phyloP scores from a whole-genome alignment of 2,797 vertebrate genomes.

The Mormyrops boulengeri region DNA sequence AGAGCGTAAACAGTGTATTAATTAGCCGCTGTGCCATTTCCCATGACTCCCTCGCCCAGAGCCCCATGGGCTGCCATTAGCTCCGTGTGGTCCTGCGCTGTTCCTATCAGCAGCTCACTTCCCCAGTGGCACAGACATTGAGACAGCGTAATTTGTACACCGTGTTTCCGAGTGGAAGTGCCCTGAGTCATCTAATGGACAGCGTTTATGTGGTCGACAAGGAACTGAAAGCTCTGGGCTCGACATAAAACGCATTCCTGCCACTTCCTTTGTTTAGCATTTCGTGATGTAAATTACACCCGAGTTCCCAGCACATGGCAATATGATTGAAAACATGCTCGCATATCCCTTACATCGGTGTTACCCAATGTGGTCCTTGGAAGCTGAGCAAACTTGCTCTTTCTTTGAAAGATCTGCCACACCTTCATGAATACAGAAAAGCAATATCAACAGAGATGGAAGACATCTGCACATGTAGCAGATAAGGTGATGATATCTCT shows the following conservation, averaged over 20 bases:
- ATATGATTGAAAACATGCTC: not conserved
- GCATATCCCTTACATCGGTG: not conserved
- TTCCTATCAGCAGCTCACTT: constrained; percentile 36
- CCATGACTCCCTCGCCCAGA: not conserved
- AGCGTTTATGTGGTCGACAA: not conserved
- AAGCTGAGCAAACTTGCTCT: not conserved
- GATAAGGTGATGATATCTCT: not conserved
- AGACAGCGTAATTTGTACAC: constrained; percentile 14
- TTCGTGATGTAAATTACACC: not conserved
- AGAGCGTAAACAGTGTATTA: constrained; percentile 20
- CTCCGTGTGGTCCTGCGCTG: constrained; percentile 18
- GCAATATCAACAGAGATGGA: not conserved
- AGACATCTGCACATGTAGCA: not conserved
- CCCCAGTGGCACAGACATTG: constrained; percentile 21
- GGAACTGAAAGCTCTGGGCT: not conserved
- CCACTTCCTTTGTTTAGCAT: not conserved
- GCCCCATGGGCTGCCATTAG: constrained; percentile 8
- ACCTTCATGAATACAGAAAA: not conserved
- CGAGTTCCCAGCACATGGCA: not conserved
- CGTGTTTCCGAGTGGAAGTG: constrained; percentile 4
- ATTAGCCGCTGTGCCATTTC: constrained; percentile 26
- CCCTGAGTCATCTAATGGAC: constrained; percentile 17
- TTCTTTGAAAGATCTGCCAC: not conserved
- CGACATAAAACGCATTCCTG: constrained; percentile 6
- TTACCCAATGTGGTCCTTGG: not conserved